phyloP scores from a whole-genome alignment of 2,888 invertebrate species.

The Platycheirus rosarum region DNA sequence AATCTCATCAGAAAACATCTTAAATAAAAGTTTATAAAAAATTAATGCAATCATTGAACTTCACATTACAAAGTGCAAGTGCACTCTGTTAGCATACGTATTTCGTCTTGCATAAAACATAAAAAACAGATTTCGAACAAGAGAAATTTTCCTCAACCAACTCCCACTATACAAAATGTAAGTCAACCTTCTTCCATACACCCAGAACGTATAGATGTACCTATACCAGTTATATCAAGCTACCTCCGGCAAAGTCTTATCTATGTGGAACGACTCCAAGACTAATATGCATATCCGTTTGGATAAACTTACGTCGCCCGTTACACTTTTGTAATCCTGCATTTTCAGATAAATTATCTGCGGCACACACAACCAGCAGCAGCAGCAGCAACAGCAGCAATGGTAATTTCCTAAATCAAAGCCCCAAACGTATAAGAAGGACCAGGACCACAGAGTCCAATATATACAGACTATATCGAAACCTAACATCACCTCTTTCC shows the following conservation, averaged over 20 bases:
- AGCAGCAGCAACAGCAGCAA: constrained; percentile 53
- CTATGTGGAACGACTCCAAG: constrained; percentile 71
- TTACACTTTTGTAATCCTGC: constrained; percentile 74
- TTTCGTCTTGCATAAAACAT: constrained; percentile 15
- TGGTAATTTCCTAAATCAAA: constrained; percentile 72
- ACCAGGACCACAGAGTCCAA: constrained; percentile 42
- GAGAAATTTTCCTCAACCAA: background rate
- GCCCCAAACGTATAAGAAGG: constrained; percentile 51
- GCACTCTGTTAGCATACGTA: constrained; percentile 30
- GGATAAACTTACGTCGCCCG: constrained; percentile 74
- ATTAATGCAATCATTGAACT: constrained; percentile 4
- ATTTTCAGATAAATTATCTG: constrained; percentile 73
- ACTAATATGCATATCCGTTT: constrained; percentile 74
- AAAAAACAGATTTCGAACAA: constrained; percentile 18
- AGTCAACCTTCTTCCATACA: constrained; percentile 14
- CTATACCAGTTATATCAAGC: constrained; percentile 28
- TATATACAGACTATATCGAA: background rate
- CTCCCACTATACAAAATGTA: constrained; percentile 27
- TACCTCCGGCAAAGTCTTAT: constrained; percentile 68
- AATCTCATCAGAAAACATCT: too few species aligned
- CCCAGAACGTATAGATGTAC: constrained; percentile 7
- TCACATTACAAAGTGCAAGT: background rate
- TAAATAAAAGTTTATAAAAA: background rate
- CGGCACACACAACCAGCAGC: constrained; percentile 60
- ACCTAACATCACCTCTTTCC: background rate